Evolutionary conservation across 2,797 vertebrate species (phyloP), one percentile per base, ranked within the genome.

Genomic region (Amphiprion clarkii): DNA sequence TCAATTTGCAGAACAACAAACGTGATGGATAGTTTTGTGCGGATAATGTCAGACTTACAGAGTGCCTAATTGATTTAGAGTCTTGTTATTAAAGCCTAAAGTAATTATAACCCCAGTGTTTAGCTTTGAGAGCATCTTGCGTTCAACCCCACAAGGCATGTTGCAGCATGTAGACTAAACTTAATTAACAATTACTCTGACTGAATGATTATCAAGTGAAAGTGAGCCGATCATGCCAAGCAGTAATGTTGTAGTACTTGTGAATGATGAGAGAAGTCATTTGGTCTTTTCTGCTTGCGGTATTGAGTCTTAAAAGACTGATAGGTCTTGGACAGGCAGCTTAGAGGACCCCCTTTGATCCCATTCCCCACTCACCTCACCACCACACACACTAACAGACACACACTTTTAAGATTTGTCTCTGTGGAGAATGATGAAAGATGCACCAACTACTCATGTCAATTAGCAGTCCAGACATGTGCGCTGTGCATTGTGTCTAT

Each of bases 61-160:
- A 87, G 81, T 81, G 49, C 67, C 52, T 88, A 90, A 93, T 72
- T 74, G 68, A 84, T 88, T 92, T 90, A 89, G 75, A 73, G 31
- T 87, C 82, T 85, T 87, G 89, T 91, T 89, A 86, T 88, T 87
- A 72, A 44, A 46, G 60, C 64, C 66, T 93, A 92, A 92, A 86
- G 85, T 85, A 68, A 90, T 93, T 92, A 86, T 64, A 79, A 75
- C 46, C 40, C 63, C 71, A 39, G 23, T 68, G 40, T 84, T 87
- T 78, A 44, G 69, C 65, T 33, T 49, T 17, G 5, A 54, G 61
- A 72, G 79, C 73, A 29, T 90, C 84, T 84, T 63, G 27, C 48
- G 9, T 58, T 81, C 46, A 44, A 29, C 36, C 27, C 46, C 9
- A 23, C 44, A 1, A 31, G 49, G 17, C 60, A 59, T 67, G 52